Evolutionary conservation across 2,113 vertebrate genomes (phyloP).

Genomic region (Pygoscelis adeliae): DNA sequence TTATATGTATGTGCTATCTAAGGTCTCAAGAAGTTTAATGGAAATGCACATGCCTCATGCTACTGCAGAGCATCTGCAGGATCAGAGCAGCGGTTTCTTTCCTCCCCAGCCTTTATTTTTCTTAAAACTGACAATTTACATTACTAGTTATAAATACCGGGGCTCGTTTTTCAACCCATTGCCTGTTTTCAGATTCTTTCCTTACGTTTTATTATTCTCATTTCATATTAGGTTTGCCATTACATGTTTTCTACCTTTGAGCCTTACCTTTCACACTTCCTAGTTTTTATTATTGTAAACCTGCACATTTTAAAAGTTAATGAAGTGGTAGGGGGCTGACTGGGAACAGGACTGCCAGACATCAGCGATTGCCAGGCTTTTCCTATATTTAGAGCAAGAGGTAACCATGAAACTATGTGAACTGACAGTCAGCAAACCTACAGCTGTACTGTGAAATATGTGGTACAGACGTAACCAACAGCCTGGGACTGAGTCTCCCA

Average conservation of each 20-base stretch:
- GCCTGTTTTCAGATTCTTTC: background rate
- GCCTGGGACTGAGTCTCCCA: background rate
- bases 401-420: background rate
- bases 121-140: background rate
- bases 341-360: background rate
- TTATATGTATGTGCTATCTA: fast-evolving
- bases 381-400: background rate
- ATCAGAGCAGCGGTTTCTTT: background rate
- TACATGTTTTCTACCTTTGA: background rate
- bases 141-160: background rate
- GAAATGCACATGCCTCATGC: fast-evolving
- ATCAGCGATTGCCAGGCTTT: background rate
- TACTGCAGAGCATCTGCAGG: background rate
- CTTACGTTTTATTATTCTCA: background rate
- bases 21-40: background rate
- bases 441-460: background rate
- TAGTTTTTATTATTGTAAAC: background rate
- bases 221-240: background rate
- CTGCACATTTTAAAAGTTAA: background rate
- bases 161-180: background rate
- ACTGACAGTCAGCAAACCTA: background rate
- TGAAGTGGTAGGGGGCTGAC: background rate
- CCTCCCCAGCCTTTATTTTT: background rate
- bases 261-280: background rate
- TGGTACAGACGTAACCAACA: background rate